phyloP scores from a whole-genome alignment of 2,113 vertebrate genomes.

The Lepisosteus osseus region DNA sequence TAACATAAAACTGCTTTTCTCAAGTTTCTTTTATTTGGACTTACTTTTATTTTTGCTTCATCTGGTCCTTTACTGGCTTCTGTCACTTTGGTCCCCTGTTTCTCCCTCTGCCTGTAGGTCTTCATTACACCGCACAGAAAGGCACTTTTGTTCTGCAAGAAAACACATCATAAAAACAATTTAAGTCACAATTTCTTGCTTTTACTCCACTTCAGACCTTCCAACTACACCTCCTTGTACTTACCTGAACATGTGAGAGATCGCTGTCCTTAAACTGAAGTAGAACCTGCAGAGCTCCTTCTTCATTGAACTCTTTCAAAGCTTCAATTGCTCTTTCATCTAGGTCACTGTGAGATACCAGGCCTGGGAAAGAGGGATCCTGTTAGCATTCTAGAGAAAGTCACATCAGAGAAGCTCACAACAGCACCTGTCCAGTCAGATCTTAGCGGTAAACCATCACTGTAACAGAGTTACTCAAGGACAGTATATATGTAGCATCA shows the following conservation, averaged over 20 bases:
- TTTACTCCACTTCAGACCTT: background rate
- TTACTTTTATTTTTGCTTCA: slow-evolving; percentile 92
- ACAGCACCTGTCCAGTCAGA: slow-evolving; percentile 44
- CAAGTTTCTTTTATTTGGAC: slow-evolving; percentile 6
- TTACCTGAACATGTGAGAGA: slow-evolving; percentile 96
- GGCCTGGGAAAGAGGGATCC: slow-evolving; percentile 60
- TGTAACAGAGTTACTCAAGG: slow-evolving; percentile 48
- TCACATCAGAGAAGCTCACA: background rate
- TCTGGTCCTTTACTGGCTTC: slow-evolving; percentile 96
- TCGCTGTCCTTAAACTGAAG: slow-evolving; percentile 98
- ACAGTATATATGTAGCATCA: slow-evolving; percentile 40
- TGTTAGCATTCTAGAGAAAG: slow-evolving; percentile 1
- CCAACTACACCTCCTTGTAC: background rate
- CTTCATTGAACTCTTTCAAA: slow-evolving; percentile 97
- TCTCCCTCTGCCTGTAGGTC: slow-evolving; percentile 96
- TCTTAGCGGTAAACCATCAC: slow-evolving; percentile 60
- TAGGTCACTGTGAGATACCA: slow-evolving; percentile 95
- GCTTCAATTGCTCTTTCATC: slow-evolving; percentile 96
- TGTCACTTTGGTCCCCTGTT: slow-evolving; percentile 94
- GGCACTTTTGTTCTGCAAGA: slow-evolving; percentile 96
- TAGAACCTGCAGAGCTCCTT: slow-evolving; percentile 92
- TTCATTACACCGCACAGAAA: slow-evolving; percentile 99
- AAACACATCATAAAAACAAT: background rate
- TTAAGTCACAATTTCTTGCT: slow-evolving; percentile 21
- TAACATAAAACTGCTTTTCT: too few species aligned